Conservation (phyloP, 2,113 vertebrate species). For the Nanorana parkeri region DNA sequence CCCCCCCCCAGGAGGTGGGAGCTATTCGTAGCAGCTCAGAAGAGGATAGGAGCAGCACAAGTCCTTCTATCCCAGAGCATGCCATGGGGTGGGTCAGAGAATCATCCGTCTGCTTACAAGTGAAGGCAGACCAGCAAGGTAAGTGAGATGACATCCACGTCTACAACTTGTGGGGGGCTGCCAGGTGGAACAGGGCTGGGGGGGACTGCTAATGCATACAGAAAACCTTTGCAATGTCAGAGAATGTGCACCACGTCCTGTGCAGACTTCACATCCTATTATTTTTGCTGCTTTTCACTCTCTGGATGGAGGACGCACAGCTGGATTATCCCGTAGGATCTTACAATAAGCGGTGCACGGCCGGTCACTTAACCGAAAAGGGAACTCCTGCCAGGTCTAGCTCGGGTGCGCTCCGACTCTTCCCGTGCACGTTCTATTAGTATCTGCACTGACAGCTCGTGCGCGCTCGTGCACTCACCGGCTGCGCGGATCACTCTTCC, state of each 20-base stretch:
- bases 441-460: too few relatives aligned
- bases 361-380: too few relatives aligned
- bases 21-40: slow-evolving; percentile 20
- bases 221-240: background rate
- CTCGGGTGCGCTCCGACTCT: too few relatives aligned
- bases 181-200: slow-evolving; percentile 1
- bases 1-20: slow-evolving; percentile 40
- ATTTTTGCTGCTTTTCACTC: too few relatives aligned
- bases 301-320: too few relatives aligned
- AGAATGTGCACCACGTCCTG: background rate
- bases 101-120: slow-evolving; percentile 46
- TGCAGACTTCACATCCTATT: too few relatives aligned
- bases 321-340: too few relatives aligned
- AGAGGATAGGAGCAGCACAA: slow-evolving; percentile 53
- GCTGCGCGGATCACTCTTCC: too few relatives aligned
- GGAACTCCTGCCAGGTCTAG: too few relatives aligned
- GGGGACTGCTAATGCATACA: background rate
- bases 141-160: background rate
- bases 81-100: slow-evolving; percentile 56
- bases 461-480: too few relatives aligned
- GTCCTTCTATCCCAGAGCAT: slow-evolving; percentile 50
- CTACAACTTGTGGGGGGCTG: background rate
- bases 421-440: too few relatives aligned
- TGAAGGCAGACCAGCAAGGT: slow-evolving; percentile 54
- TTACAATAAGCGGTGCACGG: too few relatives aligned